Percentiles rank a stretch among this genome's conserved stretches.
Evolutionary conservation across 2,888 invertebrate genomes (phyloP).

Genomic region (Rhodophaea formosa): DNA sequence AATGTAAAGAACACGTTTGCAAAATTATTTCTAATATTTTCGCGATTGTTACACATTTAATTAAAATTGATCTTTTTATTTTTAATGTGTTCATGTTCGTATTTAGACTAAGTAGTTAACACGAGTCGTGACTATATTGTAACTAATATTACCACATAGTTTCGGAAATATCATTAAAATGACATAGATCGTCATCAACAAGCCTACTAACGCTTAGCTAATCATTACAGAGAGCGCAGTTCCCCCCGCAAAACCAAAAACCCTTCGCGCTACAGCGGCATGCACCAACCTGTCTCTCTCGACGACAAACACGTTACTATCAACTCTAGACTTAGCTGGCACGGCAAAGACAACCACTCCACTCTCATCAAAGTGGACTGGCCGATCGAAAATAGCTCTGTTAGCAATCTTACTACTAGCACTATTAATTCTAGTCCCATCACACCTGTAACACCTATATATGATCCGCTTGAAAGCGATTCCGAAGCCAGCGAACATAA

Average conservation of each 20-base stretch:
- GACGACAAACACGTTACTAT: slow-evolving; percentile 41
- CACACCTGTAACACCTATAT: slow-evolving; percentile 62
- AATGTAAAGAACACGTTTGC: too few species aligned
- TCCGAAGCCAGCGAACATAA: slow-evolving; percentile 65
- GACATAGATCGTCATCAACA: slow-evolving; percentile 30
- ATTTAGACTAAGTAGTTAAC: too few species aligned
- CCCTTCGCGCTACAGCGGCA: slow-evolving; percentile 58
- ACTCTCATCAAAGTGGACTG: slow-evolving; percentile 73
- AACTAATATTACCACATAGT: too few species aligned
- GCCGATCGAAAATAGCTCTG: slow-evolving; percentile 59
- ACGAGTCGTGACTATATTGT: too few species aligned
- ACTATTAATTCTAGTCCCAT: slow-evolving; percentile 61
- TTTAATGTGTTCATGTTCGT: too few species aligned
- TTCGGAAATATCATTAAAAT: neutral
- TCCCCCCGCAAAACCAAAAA: slow-evolving; percentile 69
- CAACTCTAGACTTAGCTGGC: slow-evolving; percentile 62
- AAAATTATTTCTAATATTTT: too few species aligned
- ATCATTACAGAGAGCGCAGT: slow-evolving; percentile 66
- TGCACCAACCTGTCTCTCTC: slow-evolving; percentile 48
- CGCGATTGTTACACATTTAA: too few species aligned
- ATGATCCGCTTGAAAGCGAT: slow-evolving; percentile 71
- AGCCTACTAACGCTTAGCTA: slow-evolving; percentile 19
- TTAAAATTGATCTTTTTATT: too few species aligned
- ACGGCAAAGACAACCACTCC: slow-evolving; percentile 72
- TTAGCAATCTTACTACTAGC: slow-evolving; percentile 56